Evolutionary conservation across 2,113 vertebrate species (phyloP), one percentile per base, ranked within the genome.

Genomic region (Xenopus laevis): DNA sequence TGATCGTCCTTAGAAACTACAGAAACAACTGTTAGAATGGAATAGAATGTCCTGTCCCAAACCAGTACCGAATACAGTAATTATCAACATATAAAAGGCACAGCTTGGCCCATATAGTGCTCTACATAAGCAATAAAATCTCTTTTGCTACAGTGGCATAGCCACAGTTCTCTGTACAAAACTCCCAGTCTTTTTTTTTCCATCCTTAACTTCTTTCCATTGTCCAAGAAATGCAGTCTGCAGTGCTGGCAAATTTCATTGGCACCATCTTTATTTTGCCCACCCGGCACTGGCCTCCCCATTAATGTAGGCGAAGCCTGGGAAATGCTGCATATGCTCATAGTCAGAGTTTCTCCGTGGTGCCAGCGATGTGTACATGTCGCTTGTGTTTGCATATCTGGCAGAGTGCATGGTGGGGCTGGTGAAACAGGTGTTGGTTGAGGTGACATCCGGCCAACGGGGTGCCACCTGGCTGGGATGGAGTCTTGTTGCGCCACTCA

Each of bases 311-410:
- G 97, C 97, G 79, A 99, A 99, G 81, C 97, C 97, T 0, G 97
- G 96, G 86, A 99, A 99, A 93, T 98, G 97, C 89, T 99, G 97
- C 80, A 94, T 94, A 88, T 98, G 97, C 85, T 99, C 97, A 0
- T 99, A 99, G 83, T 99, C 97, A 0, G 96, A 96, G 92, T 96
- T 98, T 81, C 96, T 93, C 80, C 96, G 95, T 0, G 96, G 91
- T 63, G 91, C 90, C 81, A 98, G 75, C 7, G 97, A 93, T 0
- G 95, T 89, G 86, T 97, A 99, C 90, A 99, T 91, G 84, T 99
- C 97, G 78, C 93, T 92, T 27, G 95, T 91, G 59, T 93, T 88
- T 77, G 93, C 89, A 0, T 97, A 98, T 84, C 97, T 94, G 0
- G 95, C 87, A 23, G 97, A 93, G 84, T 98, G 97, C 93, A 98